Percentiles rank a stretch among this genome's conserved stretches.
These are phyloP conservation scores for Scortum barcoo DNA, from an alignment of 2,113 vertebrate genomes.

Conservation along the genomic window DNA sequence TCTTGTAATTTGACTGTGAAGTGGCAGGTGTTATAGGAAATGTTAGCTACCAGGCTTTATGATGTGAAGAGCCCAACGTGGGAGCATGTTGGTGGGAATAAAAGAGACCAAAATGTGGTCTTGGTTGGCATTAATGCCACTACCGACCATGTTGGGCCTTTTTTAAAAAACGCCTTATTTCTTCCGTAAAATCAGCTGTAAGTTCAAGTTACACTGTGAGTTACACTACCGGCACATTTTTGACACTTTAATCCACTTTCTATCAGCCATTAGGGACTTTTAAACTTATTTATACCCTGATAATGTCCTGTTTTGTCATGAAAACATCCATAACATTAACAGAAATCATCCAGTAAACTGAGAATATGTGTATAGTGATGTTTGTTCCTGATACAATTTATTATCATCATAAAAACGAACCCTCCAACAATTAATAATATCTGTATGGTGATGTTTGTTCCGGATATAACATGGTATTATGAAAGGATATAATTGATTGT, in stretches of 20 bases:
- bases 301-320: not conserved
- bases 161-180: not conserved
- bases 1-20: not conserved
- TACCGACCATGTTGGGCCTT: not conserved
- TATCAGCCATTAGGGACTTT: conserved; percentile 23
- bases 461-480: not conserved
- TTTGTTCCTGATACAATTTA: not conserved
- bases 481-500: not conserved
- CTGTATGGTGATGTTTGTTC: not conserved
- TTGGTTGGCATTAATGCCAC: not conserved
- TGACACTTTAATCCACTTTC: not conserved
- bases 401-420: too few relatives aligned
- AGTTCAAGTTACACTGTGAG: not conserved
- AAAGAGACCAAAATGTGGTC: conserved; percentile 23
- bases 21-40: not conserved
- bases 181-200: not conserved
- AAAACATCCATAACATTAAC: not conserved
- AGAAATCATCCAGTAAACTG: not conserved
- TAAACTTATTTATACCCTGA: not conserved
- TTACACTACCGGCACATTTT: not conserved
- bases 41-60: conserved; percentile 20
- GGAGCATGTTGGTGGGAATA: conserved; percentile 47
- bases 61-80: conserved; percentile 42
- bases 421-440: not conserved
- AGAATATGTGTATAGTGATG: not conserved